These are phyloP conservation scores for Apogon hyalosoma DNA, from an alignment of 2,797 vertebrate genomes.

Conservation along the genomic window DNA sequence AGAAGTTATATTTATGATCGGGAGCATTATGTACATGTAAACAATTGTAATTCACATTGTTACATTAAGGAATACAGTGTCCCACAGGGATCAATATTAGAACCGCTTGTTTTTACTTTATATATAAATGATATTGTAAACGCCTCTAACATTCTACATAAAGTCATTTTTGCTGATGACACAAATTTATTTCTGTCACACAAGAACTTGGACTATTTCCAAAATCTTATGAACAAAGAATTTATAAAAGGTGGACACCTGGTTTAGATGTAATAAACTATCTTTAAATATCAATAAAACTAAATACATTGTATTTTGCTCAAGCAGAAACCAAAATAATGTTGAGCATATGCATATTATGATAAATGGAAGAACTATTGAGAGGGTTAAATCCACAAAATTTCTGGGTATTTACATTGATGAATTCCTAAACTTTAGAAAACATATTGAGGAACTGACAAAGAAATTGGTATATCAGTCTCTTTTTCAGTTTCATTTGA, in stretches of 20 bases:
- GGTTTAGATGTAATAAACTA: not conserved
- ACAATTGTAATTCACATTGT: not conserved
- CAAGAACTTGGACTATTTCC: not conserved
- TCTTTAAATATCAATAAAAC: no score
- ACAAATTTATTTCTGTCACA: not conserved
- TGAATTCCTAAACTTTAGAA: no score
- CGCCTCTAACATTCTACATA: not conserved
- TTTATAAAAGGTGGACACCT: not conserved
- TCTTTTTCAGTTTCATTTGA: no score
- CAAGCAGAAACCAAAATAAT: not conserved
- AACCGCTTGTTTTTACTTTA: not conserved
- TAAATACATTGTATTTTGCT: not conserved
- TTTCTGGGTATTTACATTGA: no score
- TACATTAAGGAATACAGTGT: not conserved
- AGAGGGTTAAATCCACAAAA: no score
- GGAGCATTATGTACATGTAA: constrained; percentile 1
- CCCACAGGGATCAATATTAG: not conserved
- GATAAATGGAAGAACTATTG: no score
- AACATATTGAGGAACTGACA: no score
- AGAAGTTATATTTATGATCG: no score
- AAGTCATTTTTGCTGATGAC: not conserved
- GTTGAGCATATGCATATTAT: no score
- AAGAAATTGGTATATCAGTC: no score
- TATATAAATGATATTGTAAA: not conserved
- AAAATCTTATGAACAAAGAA: not conserved